Base-by-base conservation (phyloP, 1,140 invertebrate genomes). In the Reticulitermes speratus region DNA sequence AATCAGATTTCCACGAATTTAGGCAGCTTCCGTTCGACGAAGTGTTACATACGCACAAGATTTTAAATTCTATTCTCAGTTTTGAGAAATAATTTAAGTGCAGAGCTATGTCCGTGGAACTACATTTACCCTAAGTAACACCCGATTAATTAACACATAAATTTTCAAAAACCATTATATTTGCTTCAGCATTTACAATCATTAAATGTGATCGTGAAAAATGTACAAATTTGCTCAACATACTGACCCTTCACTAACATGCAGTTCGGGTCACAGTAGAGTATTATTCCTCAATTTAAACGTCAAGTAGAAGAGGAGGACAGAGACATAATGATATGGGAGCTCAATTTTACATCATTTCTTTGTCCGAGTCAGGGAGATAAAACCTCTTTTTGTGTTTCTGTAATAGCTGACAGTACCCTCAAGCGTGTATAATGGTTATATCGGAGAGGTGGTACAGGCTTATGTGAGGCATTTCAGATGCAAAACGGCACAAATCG, bases 371-470 rank as follows among this genome's bases (percentile, higher is more conserved):
- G 25, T 9, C 25, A 75, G 65, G 65, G 65, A 75, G 65, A 75
- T 75, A 75, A 25, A 75, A n/a, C 65, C n/a, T 30, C 65, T 75
- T 75, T 75, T 75, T 75, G 65, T 75, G 65, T 75, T 75, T 75
- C n/a, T 30, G 65, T 75, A 75, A 75, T 75, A 75, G 65, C 65
- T 75, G 65, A 25, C n/a, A 30, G 65, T 75, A 75, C 65, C n/a
- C n/a, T 75, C 25, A 75, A 75, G 65, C 65, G 65, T 75, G 25
- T 75, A 75, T 75, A 75, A 75, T 75, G 65, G 65, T 75, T 30
- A 75, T 75, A 75, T 75, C n/a, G 65, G 65, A 11, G 65, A 75
- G 65, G 65, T 75, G 65, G 65, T 75, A 75, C 65, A 75, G 65
- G 65, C n/a, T 75, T 75, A 25, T 25, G 25, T 25, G 6, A 30